A percentile compares a stretch with the other conserved stretches of the same genome.
Conservation (phyloP, 2,888 invertebrate genomes). For the Yponomeuta malinellus region DNA sequence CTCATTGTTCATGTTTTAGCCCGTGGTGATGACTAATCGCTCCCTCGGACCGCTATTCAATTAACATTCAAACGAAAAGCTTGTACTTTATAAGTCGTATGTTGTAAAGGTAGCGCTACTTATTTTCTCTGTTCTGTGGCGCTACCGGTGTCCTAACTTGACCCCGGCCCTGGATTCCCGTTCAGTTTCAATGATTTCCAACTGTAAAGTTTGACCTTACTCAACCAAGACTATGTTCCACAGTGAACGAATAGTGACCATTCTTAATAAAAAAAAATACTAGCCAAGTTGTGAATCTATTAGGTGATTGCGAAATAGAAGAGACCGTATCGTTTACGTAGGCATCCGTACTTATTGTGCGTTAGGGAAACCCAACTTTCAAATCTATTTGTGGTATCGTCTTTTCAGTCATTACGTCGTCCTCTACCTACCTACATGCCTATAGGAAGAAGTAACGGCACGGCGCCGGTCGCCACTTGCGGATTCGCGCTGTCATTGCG, state of each 20-base stretch:
- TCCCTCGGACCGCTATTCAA: neutral
- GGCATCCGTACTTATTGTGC: neutral
- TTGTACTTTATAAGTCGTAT: neutral
- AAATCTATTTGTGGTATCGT: neutral
- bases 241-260: no score
- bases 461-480: slow-evolving; percentile 13
- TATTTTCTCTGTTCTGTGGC: no score
- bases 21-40: slow-evolving; percentile 10
- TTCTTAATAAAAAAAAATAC: no score
- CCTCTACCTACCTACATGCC: neutral
- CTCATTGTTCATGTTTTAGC: neutral
- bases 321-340: neutral
- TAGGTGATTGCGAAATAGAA: no score
- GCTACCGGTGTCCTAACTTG: neutral
- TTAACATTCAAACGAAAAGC: neutral
- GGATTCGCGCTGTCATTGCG: slow-evolving; percentile 35
- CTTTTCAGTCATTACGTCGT: neutral
- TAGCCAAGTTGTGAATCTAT: no score
- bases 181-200: no score
- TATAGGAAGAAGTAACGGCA: slow-evolving; percentile 18
- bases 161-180: no score
- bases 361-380: neutral
- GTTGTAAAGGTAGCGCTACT: neutral
- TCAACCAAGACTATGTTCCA: no score
- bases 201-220: no score